Evolutionary conservation across 2,888 invertebrate genomes (phyloP).

Genomic region (Rhamphomyia laevipes): DNA sequence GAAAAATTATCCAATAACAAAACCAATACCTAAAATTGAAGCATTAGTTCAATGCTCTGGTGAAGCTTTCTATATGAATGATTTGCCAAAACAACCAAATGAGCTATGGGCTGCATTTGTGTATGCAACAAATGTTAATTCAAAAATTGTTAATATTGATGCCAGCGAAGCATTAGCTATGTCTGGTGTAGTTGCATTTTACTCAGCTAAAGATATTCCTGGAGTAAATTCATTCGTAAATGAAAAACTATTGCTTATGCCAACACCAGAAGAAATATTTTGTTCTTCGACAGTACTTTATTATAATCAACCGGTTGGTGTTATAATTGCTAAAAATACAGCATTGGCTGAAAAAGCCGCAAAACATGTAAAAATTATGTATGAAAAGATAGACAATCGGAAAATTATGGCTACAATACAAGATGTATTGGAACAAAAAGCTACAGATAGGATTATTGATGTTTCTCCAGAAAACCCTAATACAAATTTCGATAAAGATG

Average conservation of each 20-base stretch:
- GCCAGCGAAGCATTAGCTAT: constrained; percentile 45
- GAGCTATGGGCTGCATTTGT: constrained; percentile 57
- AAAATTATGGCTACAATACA: constrained; percentile 29
- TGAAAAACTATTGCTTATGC: constrained; percentile 13
- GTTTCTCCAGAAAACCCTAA: constrained; percentile 10
- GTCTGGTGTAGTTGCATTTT: constrained; percentile 51
- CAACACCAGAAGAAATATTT: constrained; percentile 35
- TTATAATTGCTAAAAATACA: constrained; percentile 55
- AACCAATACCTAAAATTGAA: constrained; percentile 64
- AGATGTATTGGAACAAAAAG: constrained; percentile 39
- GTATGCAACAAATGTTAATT: constrained; percentile 44
- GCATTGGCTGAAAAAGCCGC: constrained; percentile 48
- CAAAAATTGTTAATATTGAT: constrained; percentile 47
- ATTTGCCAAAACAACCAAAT: constrained; percentile 50
- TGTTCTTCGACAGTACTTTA: constrained; percentile 35
- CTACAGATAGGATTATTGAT: constrained; percentile 22
- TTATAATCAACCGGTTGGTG: constrained; percentile 62
- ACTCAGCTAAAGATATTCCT: constrained; percentile 55
- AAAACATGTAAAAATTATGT: constrained; percentile 42
- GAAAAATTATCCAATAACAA: constrained; percentile 59
- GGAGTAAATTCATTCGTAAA: constrained; percentile 44
- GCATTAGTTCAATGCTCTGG: constrained; percentile 57
- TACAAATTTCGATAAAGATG: constrained; percentile 16
- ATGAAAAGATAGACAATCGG: constrained; percentile 29
- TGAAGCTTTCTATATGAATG: constrained; percentile 66